phyloP scores from a whole-genome alignment of 2,888 invertebrate species.

The Drosophila meridiana region DNA sequence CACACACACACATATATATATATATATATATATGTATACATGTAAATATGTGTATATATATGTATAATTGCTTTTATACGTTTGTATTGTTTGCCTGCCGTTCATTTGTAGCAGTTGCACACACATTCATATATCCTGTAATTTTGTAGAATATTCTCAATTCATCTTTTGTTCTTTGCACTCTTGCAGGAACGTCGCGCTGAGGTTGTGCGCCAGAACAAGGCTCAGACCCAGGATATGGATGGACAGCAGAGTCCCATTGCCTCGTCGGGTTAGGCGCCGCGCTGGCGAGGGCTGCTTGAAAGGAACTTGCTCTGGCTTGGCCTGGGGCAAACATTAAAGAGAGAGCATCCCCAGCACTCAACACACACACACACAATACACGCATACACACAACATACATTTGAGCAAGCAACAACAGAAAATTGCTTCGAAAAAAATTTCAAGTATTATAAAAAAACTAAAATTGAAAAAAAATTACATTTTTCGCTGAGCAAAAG shows the following conservation, averaged over 20 bases:
- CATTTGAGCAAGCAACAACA: slow-evolving; percentile 51
- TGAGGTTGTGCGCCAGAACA: slow-evolving; percentile 96
- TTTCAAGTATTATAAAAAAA: slow-evolving; percentile 61
- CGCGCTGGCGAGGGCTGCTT: neutral
- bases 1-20: neutral
- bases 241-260: slow-evolving; percentile 87
- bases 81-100: slow-evolving; percentile 51
- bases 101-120: slow-evolving; percentile 45
- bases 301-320: slow-evolving; percentile 29
- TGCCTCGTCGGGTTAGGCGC: slow-evolving; percentile 88
- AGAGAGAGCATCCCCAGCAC: slow-evolving; percentile 36
- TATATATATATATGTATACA: neutral
- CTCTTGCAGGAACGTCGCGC: slow-evolving; percentile 93
- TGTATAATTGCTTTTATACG: slow-evolving; percentile 16
- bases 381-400: neutral
- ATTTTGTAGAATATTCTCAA: neutral
- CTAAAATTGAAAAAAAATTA: slow-evolving; percentile 15
- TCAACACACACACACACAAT: slow-evolving; percentile 5
- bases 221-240: slow-evolving; percentile 86
- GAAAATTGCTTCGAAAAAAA: slow-evolving; percentile 62
- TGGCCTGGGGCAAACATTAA: slow-evolving; percentile 32
- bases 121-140: slow-evolving; percentile 1
- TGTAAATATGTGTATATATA: neutral
- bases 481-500: slow-evolving; percentile 52
- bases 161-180: slow-evolving; percentile 5